Evolutionary conservation across 2,888 invertebrate genomes (phyloP).

Genomic region (Nomada lathburiana): DNA sequence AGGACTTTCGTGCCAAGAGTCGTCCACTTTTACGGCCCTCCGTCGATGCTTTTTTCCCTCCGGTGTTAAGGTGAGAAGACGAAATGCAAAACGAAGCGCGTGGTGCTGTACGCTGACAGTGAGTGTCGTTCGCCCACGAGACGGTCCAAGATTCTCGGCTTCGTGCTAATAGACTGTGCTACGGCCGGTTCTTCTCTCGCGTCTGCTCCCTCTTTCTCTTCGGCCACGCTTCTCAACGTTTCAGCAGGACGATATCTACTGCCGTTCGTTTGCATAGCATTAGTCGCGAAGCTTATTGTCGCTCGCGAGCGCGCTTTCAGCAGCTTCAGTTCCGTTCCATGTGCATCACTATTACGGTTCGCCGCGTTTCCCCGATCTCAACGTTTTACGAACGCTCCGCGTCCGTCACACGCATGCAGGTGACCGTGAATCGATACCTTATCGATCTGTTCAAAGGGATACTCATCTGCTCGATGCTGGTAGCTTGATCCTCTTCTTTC

Average conservation of each 20-base stretch:
- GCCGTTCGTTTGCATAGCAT: too few species aligned
- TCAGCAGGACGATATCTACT: too few species aligned
- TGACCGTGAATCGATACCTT: background rate
- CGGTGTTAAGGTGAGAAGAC: background rate
- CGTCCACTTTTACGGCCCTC: constrained; percentile 60
- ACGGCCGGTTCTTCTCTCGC: constrained; percentile 65
- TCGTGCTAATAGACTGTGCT: constrained; percentile 66
- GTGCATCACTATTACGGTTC: constrained; percentile 60
- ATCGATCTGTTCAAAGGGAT: constrained; percentile 56
- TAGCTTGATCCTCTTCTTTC: background rate
- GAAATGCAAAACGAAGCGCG: constrained; percentile 9
- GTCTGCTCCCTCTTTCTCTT: constrained; percentile 5
- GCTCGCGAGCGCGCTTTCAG: background rate
- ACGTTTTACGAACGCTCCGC: background rate
- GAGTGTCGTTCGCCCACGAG: constrained; percentile 5
- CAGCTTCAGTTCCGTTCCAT: constrained; percentile 68
- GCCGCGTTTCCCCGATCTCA: constrained; percentile 22
- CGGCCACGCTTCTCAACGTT: background rate
- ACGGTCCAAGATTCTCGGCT: constrained; percentile 61
- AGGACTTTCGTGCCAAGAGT: constrained; percentile 63
- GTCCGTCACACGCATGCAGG: constrained; percentile 5
- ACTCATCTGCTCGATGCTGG: constrained; percentile 65
- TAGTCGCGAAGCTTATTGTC: background rate
- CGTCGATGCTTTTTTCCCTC: constrained; percentile 50
- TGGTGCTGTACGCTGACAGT: background rate